Evolutionary conservation across 2,888 invertebrate genomes (phyloP).

Genomic region (Bruchidius siliquastri): DNA sequence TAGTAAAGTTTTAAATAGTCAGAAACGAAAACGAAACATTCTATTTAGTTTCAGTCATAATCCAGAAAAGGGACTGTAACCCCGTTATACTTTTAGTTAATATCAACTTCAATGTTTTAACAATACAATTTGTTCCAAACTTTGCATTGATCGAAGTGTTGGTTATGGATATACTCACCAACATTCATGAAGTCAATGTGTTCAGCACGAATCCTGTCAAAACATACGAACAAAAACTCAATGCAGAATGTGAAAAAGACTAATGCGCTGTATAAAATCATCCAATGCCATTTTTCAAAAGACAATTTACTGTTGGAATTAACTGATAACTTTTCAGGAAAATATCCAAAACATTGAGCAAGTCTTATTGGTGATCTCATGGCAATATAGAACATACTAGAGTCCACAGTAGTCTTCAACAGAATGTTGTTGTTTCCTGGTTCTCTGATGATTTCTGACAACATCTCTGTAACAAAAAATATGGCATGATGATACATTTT

Average conservation of each 20-base stretch:
- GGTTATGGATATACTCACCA: neutral
- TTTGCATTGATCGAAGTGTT: too few relatives aligned
- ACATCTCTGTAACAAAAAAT: neutral
- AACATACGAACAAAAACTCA: slow-evolving; percentile 10
- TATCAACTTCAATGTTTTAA: too few relatives aligned
- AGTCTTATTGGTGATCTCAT: slow-evolving; percentile 15
- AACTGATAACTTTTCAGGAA: slow-evolving; percentile 14
- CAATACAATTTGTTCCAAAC: neutral
- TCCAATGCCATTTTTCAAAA: slow-evolving; percentile 17
- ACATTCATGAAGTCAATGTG: neutral
- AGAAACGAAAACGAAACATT: too few relatives aligned
- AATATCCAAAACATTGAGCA: slow-evolving; percentile 19
- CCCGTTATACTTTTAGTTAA: too few relatives aligned
- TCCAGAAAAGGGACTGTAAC: too few relatives aligned
- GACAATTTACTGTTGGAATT: neutral
- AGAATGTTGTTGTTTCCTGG: neutral
- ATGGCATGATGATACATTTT: too few relatives aligned
- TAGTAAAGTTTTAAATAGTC: too few relatives aligned
- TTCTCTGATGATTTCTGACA: neutral
- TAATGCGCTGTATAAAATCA: slow-evolving; percentile 9
- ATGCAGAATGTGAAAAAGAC: slow-evolving; percentile 12
- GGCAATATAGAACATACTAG: slow-evolving; percentile 11
- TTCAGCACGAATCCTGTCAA: neutral
- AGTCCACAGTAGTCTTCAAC: slow-evolving; percentile 9
- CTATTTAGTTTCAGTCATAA: too few relatives aligned